These are phyloP conservation scores for Xestia sexstrigata DNA, from an alignment of 2,888 invertebrate species.

Conservation along the genomic window DNA sequence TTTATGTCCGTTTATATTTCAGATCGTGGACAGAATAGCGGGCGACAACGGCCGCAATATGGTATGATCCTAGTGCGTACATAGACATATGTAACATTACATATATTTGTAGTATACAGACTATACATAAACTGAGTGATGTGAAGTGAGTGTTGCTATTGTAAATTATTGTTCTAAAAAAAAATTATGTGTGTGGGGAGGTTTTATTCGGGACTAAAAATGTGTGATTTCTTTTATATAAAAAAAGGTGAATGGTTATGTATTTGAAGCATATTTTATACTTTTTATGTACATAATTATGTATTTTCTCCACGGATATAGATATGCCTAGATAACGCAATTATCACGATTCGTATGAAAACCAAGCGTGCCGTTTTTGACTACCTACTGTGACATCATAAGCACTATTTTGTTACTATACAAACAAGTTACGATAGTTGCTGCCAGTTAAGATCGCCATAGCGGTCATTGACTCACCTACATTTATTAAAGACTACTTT, in stretches of 20 bases:
- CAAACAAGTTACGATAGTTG: too few relatives aligned
- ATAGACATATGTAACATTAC: constrained; percentile 63
- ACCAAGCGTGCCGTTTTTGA: not conserved
- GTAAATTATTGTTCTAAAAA: constrained; percentile 52
- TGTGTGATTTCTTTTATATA: not conserved
- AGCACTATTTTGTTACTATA: too few relatives aligned
- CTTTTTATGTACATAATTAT: not conserved
- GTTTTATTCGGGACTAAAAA: constrained; percentile 12
- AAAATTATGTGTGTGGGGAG: constrained; percentile 12
- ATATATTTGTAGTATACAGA: constrained; percentile 29
- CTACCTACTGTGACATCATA: too few relatives aligned
- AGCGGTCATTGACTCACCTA: too few relatives aligned
- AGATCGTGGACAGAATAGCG: constrained; percentile 95
- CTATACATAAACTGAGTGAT: constrained; percentile 24
- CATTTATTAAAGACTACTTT: too few relatives aligned
- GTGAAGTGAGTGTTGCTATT: constrained; percentile 55
- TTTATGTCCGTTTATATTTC: constrained; percentile 66
- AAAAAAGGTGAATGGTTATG: constrained; percentile 3
- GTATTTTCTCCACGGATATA: not conserved
- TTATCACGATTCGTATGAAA: not conserved
- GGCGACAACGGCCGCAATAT: constrained; percentile 96
- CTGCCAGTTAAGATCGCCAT: too few relatives aligned
- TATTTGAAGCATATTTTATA: constrained; percentile 5
- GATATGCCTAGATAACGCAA: not conserved
- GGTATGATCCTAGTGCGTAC: constrained; percentile 92